Evolutionary conservation across 2,888 invertebrate species (phyloP).

Genomic region (Acanthopleura granulata): DNA sequence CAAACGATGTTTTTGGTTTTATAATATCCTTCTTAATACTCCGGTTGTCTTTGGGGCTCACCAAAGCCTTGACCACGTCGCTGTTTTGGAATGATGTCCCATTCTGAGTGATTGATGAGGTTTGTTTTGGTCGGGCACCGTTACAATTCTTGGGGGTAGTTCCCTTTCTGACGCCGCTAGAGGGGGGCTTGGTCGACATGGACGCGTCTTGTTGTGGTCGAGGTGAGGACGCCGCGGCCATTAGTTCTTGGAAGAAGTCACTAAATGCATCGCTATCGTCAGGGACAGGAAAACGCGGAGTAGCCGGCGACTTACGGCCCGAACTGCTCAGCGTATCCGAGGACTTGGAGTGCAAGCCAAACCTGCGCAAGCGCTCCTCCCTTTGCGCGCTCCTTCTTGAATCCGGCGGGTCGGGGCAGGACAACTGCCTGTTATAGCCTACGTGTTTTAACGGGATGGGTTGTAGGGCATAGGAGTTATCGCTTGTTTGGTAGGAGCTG

Average conservation of each 20-base stretch:
- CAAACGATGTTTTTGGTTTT: constrained; percentile 21
- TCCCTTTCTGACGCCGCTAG: constrained; percentile 2
- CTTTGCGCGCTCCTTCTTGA: not conserved
- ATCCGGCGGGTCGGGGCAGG: constrained; percentile 43
- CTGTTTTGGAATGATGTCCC: not conserved
- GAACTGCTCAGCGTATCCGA: constrained; percentile 58
- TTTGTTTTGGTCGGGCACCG: constrained; percentile 16
- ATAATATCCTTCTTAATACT: not conserved
- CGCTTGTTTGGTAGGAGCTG: constrained; percentile 53
- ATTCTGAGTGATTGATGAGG: not conserved
- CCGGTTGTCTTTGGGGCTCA: constrained; percentile 8
- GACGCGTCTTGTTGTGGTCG: not conserved
- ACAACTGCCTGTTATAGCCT: constrained; percentile 50
- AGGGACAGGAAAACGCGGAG: constrained; percentile 57
- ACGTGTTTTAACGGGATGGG: constrained; percentile 58
- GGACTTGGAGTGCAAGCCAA: constrained; percentile 42
- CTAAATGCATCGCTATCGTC: constrained; percentile 16
- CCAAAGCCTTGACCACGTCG: not conserved
- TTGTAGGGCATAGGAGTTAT: constrained; percentile 58
- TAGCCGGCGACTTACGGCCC: constrained; percentile 44
- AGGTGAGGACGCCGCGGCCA: not conserved
- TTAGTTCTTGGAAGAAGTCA: constrained; percentile 15
- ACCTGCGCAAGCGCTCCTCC: not conserved
- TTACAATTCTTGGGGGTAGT: not conserved
- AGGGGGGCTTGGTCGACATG: not conserved